phyloP scores from a whole-genome alignment of 2,888 invertebrate genomes.

The Vandiemenella viatica region DNA sequence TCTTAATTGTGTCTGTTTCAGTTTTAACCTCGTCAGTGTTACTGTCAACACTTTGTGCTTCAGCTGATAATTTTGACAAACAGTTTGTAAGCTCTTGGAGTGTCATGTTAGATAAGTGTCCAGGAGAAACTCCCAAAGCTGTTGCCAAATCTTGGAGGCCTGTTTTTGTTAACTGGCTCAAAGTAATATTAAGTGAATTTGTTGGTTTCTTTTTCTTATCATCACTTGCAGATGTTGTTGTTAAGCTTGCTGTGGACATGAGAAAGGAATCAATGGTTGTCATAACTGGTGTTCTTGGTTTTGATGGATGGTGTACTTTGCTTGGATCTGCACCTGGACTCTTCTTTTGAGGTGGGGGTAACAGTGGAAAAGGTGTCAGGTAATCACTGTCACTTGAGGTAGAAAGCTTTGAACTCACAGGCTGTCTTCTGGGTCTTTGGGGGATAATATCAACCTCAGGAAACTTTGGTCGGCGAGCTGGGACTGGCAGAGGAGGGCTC shows the following conservation, averaged over 20 bases:
- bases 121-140: slow-evolving; percentile 59
- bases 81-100: slow-evolving; percentile 72
- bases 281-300: slow-evolving; percentile 17
- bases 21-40: slow-evolving; percentile 19
- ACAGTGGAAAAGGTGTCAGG: slow-evolving; percentile 44
- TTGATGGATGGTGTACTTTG: slow-evolving; percentile 22
- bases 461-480: slow-evolving; percentile 36
- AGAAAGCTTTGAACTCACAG: slow-evolving; percentile 31
- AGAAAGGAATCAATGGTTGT: slow-evolving; percentile 6
- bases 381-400: slow-evolving; percentile 47
- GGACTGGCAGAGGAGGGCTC: slow-evolving; percentile 45
- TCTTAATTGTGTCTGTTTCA: slow-evolving; percentile 17
- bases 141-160: slow-evolving; percentile 65
- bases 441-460: slow-evolving; percentile 32
- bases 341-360: slow-evolving; percentile 32
- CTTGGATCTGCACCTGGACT: slow-evolving; percentile 15
- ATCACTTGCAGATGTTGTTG: slow-evolving; percentile 9
- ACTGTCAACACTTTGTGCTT: slow-evolving; percentile 32
- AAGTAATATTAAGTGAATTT: slow-evolving; percentile 53
- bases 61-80: slow-evolving; percentile 39
- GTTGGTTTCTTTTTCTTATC: slow-evolving; percentile 5
- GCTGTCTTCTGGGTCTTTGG: slow-evolving; percentile 25
- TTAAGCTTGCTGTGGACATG: slow-evolving; percentile 1
- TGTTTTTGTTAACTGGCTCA: slow-evolving; percentile 66
- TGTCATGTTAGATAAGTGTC: slow-evolving; percentile 69